phyloP scores from a whole-genome alignment of 2,797 vertebrate species.

The Hephaestus fuliginosus region DNA sequence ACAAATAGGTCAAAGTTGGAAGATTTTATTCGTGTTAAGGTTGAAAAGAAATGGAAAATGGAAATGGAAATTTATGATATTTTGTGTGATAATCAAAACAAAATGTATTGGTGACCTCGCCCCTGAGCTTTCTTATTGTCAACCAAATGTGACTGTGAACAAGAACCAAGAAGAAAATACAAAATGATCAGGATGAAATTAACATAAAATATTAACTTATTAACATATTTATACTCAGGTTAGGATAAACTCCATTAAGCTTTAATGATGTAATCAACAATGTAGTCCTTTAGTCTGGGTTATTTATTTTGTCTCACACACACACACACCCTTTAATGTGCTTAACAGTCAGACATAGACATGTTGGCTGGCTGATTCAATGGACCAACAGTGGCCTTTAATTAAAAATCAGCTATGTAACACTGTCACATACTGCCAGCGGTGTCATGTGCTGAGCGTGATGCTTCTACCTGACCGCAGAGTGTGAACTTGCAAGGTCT shows the following conservation, averaged over 20 bases:
- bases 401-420: slow-evolving; percentile 5
- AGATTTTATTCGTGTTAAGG: background rate
- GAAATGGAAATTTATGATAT: background rate
- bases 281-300: background rate
- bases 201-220: background rate
- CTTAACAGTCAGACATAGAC: background rate
- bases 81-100: background rate
- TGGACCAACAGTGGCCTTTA: background rate
- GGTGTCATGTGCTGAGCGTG: background rate
- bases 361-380: background rate
- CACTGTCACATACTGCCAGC: background rate
- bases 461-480: background rate
- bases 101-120: background rate
- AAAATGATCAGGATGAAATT: slow-evolving; percentile 1
- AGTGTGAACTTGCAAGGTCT: background rate
- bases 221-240: background rate
- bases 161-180: background rate
- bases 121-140: background rate
- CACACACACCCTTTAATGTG: background rate
- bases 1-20: background rate
- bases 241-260: background rate
- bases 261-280: background rate
- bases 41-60: background rate
- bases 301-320: background rate
- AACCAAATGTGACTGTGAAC: background rate